Evolutionary conservation across 2,888 invertebrate species (phyloP), one percentile per base, ranked within the genome.

Genomic region (Camponotus fellah): DNA sequence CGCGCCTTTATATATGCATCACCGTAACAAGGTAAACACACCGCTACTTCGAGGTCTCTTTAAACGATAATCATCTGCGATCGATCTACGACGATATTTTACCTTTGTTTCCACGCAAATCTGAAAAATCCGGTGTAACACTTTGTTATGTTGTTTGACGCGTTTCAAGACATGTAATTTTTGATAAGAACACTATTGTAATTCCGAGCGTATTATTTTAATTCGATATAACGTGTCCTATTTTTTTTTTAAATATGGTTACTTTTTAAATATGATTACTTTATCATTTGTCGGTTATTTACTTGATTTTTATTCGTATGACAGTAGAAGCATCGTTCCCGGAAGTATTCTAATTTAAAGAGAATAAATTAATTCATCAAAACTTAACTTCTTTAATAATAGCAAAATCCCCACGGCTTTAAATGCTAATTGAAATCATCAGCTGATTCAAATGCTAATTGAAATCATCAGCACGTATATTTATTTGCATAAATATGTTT

Each of bases 1-100:
- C 82, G 86, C 68, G 86, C 83, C 91, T 92, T 92, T 92, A 92
- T 92, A 92, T 90, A 88, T 89, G 86, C 86, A 89, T 62, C 81
- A 85, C 74, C 2, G 49, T 53, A 64, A 72, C 85, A 86, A 87
- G 91, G 90, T 87, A 89, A 91, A 89, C 89, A 88, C 80, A 87
- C 89, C 81, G 72, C 17, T 66, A 60, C 58, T 82, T 86, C 91
- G 91, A 91, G 91, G 91, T 90, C 85, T 85, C 77, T 83, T 81
- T 69, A 64, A 14, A 68, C 56, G 86, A 88, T 86, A 84, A 79
- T 82, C 58, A 81, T 80, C 71, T 49, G 17, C 58, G 56, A 64
- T 65, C 21, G 43, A 53, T 76, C 56, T 58, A 43, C 10, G 49
- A 49, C 17, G 49, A 53, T 37, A 46, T 43, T 46, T 17, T 5